These are phyloP conservation scores for Tyrannus savana DNA, from an alignment of 2,113 vertebrate genomes.

Conservation along the genomic window DNA sequence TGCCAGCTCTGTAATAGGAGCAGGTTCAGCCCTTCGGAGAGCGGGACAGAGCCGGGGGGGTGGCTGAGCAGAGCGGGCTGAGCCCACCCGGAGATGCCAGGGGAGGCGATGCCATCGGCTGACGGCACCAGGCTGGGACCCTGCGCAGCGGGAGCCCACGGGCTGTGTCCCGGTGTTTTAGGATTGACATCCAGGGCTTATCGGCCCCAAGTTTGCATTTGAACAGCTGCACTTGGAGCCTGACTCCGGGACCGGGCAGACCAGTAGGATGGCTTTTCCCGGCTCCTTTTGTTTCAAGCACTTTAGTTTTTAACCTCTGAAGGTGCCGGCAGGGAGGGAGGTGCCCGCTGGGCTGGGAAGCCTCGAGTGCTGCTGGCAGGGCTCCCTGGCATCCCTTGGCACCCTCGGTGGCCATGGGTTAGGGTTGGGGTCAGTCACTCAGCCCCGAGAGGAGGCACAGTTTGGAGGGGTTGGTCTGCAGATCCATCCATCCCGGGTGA, in stretches of 20 bases:
- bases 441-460: fast-evolving
- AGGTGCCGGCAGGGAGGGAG: not conserved
- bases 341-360: not conserved
- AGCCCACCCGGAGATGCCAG: fast-evolving
- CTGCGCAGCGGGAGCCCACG: not conserved
- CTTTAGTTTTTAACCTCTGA: not conserved
- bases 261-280: not conserved
- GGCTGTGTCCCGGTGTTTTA: not conserved
- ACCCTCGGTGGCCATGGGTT: not conserved
- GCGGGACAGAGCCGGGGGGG: not conserved
- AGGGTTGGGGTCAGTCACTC: not conserved
- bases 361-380: not conserved
- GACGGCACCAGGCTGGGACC: not conserved
- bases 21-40: not conserved
- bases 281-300: not conserved
- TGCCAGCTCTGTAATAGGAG: not conserved
- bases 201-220: not conserved
- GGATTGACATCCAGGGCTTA: not conserved
- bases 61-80: not conserved
- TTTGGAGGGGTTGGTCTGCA: not conserved
- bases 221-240: not conserved
- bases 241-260: not conserved
- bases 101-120: fast-evolving
- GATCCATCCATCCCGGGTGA: not conserved
- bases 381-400: not conserved